phyloP scores from a whole-genome alignment of 2,113 vertebrate genomes.

The Nibea albiflora region DNA sequence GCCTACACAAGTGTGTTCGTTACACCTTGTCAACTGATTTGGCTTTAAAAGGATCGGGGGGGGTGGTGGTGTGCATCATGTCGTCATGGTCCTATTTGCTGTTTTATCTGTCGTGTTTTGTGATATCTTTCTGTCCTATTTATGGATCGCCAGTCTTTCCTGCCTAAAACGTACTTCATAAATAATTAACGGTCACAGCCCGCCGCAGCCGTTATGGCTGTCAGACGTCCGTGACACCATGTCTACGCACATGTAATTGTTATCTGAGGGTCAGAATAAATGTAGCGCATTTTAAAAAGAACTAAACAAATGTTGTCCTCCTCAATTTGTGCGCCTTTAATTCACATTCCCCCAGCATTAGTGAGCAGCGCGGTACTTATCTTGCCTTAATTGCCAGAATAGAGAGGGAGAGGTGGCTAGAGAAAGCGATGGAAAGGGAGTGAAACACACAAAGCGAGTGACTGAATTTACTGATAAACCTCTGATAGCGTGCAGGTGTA shows the following conservation, averaged over 20 bases:
- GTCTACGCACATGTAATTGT: conserved; percentile 36
- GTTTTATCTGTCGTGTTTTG: conserved; percentile 49
- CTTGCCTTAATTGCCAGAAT: neutral
- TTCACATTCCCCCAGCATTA: conserved; percentile 9
- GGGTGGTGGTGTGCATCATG: neutral
- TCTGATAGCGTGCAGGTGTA: conserved; percentile 32
- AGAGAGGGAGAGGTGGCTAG: neutral
- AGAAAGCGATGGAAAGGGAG: neutral
- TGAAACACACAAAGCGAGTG: conserved; percentile 21
- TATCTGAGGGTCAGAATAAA: conserved; percentile 36
- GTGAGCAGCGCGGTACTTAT: conserved; percentile 11
- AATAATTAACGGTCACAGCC: conserved; percentile 78
- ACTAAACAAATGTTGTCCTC: neutral
- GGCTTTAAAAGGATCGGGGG: neutral
- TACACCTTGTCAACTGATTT: neutral
- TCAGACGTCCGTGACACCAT: conserved; percentile 58
- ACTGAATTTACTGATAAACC: conserved; percentile 34
- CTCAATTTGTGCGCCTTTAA: neutral
- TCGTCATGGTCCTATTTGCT: neutral
- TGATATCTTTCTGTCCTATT: conserved; percentile 67
- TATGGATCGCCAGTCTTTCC: conserved; percentile 72
- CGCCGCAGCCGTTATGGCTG: conserved; percentile 61
- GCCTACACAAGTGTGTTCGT: neutral
- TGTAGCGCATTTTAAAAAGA: conserved; percentile 18
- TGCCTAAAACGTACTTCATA: conserved; percentile 68